Evolutionary conservation across 2,888 invertebrate species (phyloP).

Genomic region (Fragum sueziense): DNA sequence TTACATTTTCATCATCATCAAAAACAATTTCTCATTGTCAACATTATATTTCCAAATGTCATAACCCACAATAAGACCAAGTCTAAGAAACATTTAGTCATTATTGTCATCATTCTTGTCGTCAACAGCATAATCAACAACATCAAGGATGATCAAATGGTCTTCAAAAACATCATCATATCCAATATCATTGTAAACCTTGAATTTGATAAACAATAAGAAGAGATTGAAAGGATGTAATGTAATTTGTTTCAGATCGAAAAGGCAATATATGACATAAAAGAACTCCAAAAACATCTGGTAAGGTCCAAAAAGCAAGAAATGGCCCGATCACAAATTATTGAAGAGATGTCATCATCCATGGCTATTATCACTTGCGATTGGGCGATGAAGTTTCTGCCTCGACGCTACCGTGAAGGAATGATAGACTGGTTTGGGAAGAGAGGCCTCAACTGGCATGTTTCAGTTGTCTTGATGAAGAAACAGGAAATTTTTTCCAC

Average conservation of each 20-base stretch:
- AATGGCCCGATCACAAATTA: neutral
- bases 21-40: neutral
- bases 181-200: neutral
- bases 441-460: constrained; percentile 26
- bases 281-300: neutral
- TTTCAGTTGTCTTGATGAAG: constrained; percentile 6
- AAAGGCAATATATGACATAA: neutral
- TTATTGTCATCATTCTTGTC: neutral
- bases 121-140: neutral
- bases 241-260: neutral
- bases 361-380: constrained; percentile 13
- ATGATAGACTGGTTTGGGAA: constrained; percentile 31
- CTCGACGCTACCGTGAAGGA: constrained; percentile 15
- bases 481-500: neutral
- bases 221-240: neutral
- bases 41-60: too few species aligned
- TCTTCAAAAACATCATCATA: neutral
- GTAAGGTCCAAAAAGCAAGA: constrained; percentile 21
- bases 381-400: constrained; percentile 34
- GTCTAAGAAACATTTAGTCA: neutral
- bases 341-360: neutral
- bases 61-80: too few species aligned
- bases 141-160: neutral
- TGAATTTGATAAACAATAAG: neutral
- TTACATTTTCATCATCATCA: neutral